Evolutionary conservation across 1,140 invertebrate genomes (phyloP).

Genomic region (Hyphantria cunea): DNA sequence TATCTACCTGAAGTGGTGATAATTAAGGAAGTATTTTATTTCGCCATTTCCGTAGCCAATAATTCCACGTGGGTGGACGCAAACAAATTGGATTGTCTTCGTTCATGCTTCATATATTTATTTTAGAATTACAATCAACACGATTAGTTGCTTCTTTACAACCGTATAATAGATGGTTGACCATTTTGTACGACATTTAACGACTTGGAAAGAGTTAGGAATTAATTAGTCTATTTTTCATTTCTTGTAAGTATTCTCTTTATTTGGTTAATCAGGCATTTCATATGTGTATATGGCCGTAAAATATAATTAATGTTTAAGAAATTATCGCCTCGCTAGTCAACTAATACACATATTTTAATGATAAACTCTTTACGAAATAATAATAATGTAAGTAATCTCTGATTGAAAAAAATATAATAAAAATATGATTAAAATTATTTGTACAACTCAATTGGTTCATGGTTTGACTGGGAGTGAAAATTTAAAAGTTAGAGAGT

Average conservation of each 20-base stretch:
- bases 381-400: no score
- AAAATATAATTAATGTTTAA: not conserved
- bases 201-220: slow-evolving; percentile 1
- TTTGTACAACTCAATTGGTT: no score
- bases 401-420: no score
- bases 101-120: slow-evolving; percentile 12
- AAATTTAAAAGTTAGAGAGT: no score
- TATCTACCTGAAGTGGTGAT: no score
- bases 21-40: no score
- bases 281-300: not conserved
- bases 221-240: slow-evolving; percentile 14
- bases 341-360: no score
- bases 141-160: slow-evolving; percentile 14
- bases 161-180: slow-evolving; percentile 10
- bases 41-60: slow-evolving; percentile 4
- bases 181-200: slow-evolving; percentile 26
- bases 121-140: slow-evolving; percentile 22
- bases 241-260: not conserved
- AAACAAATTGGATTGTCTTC: slow-evolving; percentile 14
- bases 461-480: no score
- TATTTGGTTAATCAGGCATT: slow-evolving; percentile 2
- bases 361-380: no score
- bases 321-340: no score
- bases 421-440: no score
- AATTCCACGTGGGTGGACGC: slow-evolving; percentile 14